phyloP scores from a whole-genome alignment of 2,113 vertebrate genomes.

The Caretta caretta region DNA sequence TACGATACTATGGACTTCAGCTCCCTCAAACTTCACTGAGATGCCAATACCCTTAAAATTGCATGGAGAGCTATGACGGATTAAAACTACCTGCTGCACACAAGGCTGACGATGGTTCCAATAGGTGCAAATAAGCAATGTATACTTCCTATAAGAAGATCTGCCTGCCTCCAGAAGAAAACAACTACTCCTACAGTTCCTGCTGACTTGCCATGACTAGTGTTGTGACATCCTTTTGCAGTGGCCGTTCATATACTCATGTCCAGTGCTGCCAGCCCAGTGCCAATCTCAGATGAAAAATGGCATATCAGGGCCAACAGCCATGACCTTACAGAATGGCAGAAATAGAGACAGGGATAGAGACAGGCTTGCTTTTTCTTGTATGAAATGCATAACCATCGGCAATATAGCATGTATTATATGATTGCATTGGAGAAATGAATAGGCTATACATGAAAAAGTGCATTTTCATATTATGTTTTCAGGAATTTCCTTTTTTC shows the following conservation, averaged over 20 bases:
- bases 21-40: too few relatives aligned
- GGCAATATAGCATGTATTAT: background rate
- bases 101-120: too few relatives aligned
- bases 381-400: background rate
- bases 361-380: background rate
- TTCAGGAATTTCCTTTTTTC: constrained; percentile 26
- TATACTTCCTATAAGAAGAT: too few relatives aligned
- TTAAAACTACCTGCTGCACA: too few relatives aligned
- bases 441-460: constrained; percentile 2
- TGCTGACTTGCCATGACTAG: background rate
- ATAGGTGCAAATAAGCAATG: too few relatives aligned
- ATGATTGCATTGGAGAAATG: constrained; percentile 22
- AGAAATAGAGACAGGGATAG: background rate
- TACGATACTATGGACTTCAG: background rate
- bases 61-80: too few relatives aligned
- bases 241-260: background rate
- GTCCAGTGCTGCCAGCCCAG: background rate
- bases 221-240: background rate
- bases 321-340: background rate
- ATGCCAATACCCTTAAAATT: too few relatives aligned
- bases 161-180: too few relatives aligned
- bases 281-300: background rate
- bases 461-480: constrained; percentile 1
- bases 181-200: too few relatives aligned
- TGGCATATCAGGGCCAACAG: background rate